These are phyloP conservation scores for Pangasius macronema DNA, from an alignment of 2,797 vertebrate genomes.

Conservation along the genomic window DNA sequence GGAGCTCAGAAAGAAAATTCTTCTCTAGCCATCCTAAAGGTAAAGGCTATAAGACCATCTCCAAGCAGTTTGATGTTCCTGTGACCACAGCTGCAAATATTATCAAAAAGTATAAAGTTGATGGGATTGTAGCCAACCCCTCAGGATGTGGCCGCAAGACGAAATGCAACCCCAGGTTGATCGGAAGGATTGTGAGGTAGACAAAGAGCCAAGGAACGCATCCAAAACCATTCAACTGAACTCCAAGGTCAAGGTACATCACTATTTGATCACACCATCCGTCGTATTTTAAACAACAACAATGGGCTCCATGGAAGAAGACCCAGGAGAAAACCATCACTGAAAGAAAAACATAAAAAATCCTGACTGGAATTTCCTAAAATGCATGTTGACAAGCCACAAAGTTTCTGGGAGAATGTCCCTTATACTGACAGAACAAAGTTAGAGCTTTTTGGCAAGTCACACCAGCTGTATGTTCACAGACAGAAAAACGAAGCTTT, in stretches of 20 bases:
- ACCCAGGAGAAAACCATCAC: background rate
- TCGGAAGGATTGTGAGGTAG: background rate
- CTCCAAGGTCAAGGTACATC: background rate
- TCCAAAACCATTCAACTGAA: background rate
- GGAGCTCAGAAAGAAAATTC: background rate
- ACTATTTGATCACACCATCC: background rate
- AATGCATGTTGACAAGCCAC: too few relatives aligned
- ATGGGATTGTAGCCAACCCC: background rate
- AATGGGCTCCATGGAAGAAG: background rate
- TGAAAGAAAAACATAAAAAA: background rate
- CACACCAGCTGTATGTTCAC: too few relatives aligned
- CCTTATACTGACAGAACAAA: too few relatives aligned
- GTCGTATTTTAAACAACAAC: background rate
- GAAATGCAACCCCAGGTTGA: background rate
- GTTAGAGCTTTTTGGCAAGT: too few relatives aligned
- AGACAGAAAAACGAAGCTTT: too few relatives aligned
- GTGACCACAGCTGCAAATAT: background rate
- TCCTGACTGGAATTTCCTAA: background rate
- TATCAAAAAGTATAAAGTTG: background rate
- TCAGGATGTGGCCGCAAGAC: background rate
- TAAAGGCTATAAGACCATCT: conserved; percentile 9
- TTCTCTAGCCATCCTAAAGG: conserved; percentile 1
- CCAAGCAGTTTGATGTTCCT: conserved; percentile 12
- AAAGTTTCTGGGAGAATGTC: too few relatives aligned
- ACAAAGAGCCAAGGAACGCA: background rate